Evolutionary conservation across 2,113 vertebrate genomes (phyloP).

Genomic region (Xiphophorus couchianus): DNA sequence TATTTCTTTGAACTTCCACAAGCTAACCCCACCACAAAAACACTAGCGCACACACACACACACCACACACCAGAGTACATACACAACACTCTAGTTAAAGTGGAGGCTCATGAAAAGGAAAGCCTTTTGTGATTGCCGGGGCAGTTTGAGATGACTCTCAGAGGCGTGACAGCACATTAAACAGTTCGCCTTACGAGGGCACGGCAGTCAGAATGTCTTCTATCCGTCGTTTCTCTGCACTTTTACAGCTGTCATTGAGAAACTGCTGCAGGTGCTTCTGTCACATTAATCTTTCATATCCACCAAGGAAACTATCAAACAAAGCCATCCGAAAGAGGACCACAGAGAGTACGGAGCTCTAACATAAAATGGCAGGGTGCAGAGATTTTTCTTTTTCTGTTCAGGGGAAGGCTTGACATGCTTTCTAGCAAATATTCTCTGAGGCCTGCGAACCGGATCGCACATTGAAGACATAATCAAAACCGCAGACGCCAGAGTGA

Average conservation of each 20-base stretch:
- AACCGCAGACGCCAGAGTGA: conserved; percentile 12
- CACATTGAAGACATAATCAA: conserved; percentile 30
- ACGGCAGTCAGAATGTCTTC: conserved; percentile 45
- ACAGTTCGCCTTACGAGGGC: conserved; percentile 57
- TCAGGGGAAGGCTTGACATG: conserved; percentile 16
- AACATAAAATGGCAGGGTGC: conserved; percentile 54
- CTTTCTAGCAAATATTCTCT: conserved; percentile 63
- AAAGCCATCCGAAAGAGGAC: conserved; percentile 63
- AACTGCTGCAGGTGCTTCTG: conserved; percentile 78
- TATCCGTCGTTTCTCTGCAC: conserved; percentile 64
- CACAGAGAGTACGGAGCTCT: conserved; percentile 54
- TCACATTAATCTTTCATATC: conserved; percentile 76
- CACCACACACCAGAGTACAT: not conserved
- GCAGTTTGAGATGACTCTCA: conserved; percentile 54
- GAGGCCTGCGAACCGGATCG: conserved; percentile 25
- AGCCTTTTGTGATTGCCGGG: conserved; percentile 41
- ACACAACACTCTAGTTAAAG: not conserved
- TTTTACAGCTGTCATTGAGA: conserved; percentile 76
- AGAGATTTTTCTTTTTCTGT: conserved; percentile 26
- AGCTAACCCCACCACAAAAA: not conserved
- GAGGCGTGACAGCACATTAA: conserved; percentile 50
- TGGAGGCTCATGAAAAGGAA: conserved; percentile 35
- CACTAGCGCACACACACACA: not conserved
- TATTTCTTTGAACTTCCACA: not conserved
- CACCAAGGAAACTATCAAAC: conserved; percentile 74